These are phyloP conservation scores for Hyla sarda DNA, from an alignment of 2,113 vertebrate genomes.

Conservation along the genomic window DNA sequence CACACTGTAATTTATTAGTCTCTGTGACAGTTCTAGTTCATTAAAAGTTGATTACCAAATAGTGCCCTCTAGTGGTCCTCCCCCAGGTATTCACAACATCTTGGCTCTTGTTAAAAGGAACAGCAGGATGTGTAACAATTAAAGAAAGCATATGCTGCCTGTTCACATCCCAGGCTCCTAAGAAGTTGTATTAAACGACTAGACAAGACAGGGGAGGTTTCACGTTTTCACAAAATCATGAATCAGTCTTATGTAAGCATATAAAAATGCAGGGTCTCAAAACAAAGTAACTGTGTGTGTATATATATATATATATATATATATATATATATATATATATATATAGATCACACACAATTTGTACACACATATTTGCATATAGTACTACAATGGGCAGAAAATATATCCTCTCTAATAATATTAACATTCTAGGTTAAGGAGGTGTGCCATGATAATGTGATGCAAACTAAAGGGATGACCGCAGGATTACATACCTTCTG, in stretches of 20 bases:
- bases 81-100: slow-evolving; percentile 13
- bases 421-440: too few relatives aligned
- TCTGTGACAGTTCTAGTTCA: slow-evolving; percentile 87
- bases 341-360: too few relatives aligned
- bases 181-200: background rate
- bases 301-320: too few relatives aligned
- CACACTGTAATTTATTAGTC: slow-evolving; percentile 88
- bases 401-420: too few relatives aligned
- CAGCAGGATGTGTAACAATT: slow-evolving; percentile 17
- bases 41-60: slow-evolving; percentile 90
- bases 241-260: background rate
- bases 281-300: background rate
- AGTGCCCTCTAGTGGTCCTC: slow-evolving; percentile 89
- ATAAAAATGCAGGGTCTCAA: background rate
- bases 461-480: too few relatives aligned
- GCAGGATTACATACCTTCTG: too few relatives aligned
- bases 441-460: too few relatives aligned
- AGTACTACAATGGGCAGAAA: too few relatives aligned
- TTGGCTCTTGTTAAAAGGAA: slow-evolving; percentile 2
- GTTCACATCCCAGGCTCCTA: slow-evolving; percentile 1
- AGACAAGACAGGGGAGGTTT: background rate
- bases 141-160: slow-evolving; percentile 28
- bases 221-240: background rate
- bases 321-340: too few relatives aligned
- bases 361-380: too few relatives aligned